Evolutionary conservation across 2,113 vertebrate genomes (phyloP).

Genomic region (Oostethus manadensis): DNA sequence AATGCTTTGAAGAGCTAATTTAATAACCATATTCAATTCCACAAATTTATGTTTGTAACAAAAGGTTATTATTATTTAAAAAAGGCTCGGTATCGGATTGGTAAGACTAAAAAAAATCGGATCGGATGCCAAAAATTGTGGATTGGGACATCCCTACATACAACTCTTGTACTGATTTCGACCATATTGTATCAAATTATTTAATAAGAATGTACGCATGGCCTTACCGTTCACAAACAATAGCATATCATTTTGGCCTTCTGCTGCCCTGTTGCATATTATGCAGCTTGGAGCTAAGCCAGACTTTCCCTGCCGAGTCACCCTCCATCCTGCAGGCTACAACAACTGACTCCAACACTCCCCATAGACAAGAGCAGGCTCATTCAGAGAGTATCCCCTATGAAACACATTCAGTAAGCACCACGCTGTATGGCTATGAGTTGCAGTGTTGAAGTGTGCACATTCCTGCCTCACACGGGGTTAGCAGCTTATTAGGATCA

Average conservation of each 20-base stretch:
- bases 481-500: no score
- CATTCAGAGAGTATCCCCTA: constrained; percentile 6
- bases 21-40: no score
- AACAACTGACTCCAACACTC: constrained; percentile 37
- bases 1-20: no score
- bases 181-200: background rate
- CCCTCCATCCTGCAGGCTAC: constrained; percentile 38
- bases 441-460: background rate
- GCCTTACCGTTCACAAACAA: background rate
- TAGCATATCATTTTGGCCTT: background rate
- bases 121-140: no score
- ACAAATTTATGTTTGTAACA: no score
- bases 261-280: constrained; percentile 20
- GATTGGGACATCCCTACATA: no score
- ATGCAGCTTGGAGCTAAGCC: constrained; percentile 25
- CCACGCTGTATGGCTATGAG: background rate
- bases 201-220: background rate
- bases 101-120: no score
- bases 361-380: constrained; percentile 17
- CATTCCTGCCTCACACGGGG: background rate
- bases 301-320: constrained; percentile 34
- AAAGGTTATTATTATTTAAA: no score
- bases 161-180: no score
- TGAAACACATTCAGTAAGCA: background rate
- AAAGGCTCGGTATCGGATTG: no score